phyloP scores from a whole-genome alignment of 1,140 invertebrate species.

The Triops cancriformis region DNA sequence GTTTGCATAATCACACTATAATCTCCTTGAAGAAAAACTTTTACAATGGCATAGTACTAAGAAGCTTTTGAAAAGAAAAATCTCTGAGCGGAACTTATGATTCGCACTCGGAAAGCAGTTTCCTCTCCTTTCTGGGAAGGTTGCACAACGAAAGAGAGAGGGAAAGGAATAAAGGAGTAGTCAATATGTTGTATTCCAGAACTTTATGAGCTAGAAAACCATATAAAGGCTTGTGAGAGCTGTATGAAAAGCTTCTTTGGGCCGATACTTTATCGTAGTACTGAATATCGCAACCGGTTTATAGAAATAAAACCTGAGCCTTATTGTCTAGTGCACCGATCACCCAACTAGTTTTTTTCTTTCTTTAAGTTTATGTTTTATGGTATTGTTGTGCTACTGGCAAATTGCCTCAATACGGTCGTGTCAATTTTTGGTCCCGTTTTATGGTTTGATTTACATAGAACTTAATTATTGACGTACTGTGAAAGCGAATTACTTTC shows the following conservation, averaged over 20 bases:
- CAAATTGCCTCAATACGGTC: background rate
- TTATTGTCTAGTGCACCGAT: background rate
- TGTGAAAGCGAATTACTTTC: background rate
- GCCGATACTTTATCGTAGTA: background rate
- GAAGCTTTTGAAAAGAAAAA: background rate
- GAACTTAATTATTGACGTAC: background rate
- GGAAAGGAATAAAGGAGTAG: background rate
- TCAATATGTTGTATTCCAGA: conserved; percentile 3
- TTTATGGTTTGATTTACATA: conserved; percentile 11
- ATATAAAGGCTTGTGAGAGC: background rate
- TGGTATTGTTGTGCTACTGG: too few relatives aligned
- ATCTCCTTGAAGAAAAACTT: background rate
- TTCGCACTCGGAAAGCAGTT: background rate
- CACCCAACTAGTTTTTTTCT: background rate
- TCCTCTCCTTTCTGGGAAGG: background rate
- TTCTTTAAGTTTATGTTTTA: too few relatives aligned
- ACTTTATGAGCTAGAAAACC: conserved; percentile 9
- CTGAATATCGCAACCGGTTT: background rate
- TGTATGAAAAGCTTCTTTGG: background rate
- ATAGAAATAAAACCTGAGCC: background rate
- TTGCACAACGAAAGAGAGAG: too few relatives aligned
- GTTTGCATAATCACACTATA: background rate
- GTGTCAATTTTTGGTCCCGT: background rate
- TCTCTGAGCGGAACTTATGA: background rate
- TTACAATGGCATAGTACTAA: background rate